A percentile compares a stretch with the other conserved stretches of the same genome.
Evolutionary conservation across 2,888 invertebrate genomes (phyloP).

Genomic region (Plusia festucae): DNA sequence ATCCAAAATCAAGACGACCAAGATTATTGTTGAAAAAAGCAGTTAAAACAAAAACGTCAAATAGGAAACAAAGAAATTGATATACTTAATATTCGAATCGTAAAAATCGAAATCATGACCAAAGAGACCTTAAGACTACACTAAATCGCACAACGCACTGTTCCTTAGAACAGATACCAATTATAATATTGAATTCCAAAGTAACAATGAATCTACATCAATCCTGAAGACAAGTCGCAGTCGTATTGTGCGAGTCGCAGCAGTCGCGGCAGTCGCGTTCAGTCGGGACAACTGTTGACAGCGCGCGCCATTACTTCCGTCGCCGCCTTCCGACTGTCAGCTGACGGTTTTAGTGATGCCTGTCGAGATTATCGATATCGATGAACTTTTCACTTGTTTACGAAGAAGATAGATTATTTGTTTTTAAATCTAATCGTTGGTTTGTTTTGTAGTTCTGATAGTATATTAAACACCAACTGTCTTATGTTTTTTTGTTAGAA

Average conservation of each 20-base stretch:
- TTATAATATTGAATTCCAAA: not conserved
- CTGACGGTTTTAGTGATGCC: conserved; percentile 60
- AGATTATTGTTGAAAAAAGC: too few relatives aligned
- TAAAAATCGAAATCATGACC: not conserved
- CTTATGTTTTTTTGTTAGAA: too few relatives aligned
- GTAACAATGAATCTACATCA: not conserved
- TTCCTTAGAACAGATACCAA: not conserved
- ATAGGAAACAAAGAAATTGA: too few relatives aligned
- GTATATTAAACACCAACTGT: too few relatives aligned
- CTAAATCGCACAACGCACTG: not conserved
- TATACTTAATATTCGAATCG: too few relatives aligned
- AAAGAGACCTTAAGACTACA: too few relatives aligned
- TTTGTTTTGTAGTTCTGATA: too few relatives aligned
- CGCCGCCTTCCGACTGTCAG: conserved; percentile 77
- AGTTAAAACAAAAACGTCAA: too few relatives aligned
- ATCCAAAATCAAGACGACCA: too few relatives aligned
- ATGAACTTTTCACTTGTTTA: conserved; percentile 18
- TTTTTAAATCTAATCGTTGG: too few relatives aligned
- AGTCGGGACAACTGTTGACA: conserved; percentile 70
- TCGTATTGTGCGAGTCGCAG: conserved; percentile 19
- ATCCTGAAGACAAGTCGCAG: conserved; percentile 11
- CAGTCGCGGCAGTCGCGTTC: conserved; percentile 53
- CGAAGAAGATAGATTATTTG: too few relatives aligned
- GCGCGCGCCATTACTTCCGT: conserved; percentile 81
- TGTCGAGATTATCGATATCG: conserved; percentile 30